phyloP scores from a whole-genome alignment of 2,888 invertebrate genomes.

The Hydrotaea diabolus region DNA sequence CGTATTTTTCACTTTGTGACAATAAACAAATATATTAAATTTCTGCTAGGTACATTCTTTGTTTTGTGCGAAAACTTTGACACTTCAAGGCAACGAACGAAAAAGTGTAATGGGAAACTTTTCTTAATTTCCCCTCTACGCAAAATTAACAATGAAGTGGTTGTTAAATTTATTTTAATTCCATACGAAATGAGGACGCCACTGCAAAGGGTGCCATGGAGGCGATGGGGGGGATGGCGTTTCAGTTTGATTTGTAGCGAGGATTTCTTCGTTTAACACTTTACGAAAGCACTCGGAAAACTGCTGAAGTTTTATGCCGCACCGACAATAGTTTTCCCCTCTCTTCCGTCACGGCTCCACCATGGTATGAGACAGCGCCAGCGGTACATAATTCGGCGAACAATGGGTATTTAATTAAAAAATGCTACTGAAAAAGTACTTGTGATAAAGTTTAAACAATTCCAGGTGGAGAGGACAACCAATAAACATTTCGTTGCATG shows the following conservation, averaged over 20 bases:
- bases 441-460: not conserved
- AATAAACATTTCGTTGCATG: slow-evolving; percentile 30
- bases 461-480: not conserved
- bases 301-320: not conserved
- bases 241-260: slow-evolving; percentile 56
- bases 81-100: slow-evolving; percentile 52
- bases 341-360: too few relatives aligned
- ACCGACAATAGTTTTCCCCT: not conserved
- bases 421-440: not conserved
- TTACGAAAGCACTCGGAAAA: not conserved
- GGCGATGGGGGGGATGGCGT: not conserved
- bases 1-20: slow-evolving; percentile 4
- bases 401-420: slow-evolving; percentile 64
- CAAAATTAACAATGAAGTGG: slow-evolving; percentile 29
- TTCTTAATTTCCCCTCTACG: slow-evolving; percentile 46
- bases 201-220: not conserved
- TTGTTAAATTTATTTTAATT: slow-evolving; percentile 57
- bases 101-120: slow-evolving; percentile 22
- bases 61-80: slow-evolving; percentile 41
- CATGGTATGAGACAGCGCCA: not conserved
- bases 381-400: slow-evolving; percentile 35
- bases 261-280: slow-evolving; percentile 9
- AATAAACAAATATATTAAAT: slow-evolving; percentile 28
- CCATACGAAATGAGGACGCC: slow-evolving; percentile 12
- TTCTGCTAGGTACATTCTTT: slow-evolving; percentile 4